A percentile compares a stretch with the other conserved stretches of the same genome.
phyloP scores from a whole-genome alignment of 37 sponge, comb jelly and placozoan species.

The Agelas oroides region DNA sequence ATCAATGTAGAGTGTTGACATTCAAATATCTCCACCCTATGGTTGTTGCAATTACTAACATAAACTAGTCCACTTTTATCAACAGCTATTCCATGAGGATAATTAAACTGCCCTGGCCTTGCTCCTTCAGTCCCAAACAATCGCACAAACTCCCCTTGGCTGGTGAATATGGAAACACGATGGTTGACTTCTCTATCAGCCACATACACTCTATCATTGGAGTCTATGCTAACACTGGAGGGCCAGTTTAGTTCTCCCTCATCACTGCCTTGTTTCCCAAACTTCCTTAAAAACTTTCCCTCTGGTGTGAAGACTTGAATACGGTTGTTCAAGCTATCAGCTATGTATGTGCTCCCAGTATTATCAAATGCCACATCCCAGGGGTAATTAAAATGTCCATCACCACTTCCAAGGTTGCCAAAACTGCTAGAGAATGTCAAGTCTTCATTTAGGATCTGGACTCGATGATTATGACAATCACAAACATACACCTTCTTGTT shows the following conservation, averaged over 20 bases:
- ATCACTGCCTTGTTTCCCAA: slow-evolving; percentile 9
- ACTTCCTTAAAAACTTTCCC: slow-evolving; percentile 25
- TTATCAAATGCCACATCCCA: slow-evolving; percentile 44
- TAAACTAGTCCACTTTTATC: slow-evolving; percentile 50
- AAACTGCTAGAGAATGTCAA: slow-evolving; percentile 51
- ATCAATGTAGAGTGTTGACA: no score
- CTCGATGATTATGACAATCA: slow-evolving; percentile 57
- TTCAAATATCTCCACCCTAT: no score
- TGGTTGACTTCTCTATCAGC: slow-evolving; percentile 30
- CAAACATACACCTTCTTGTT: slow-evolving; percentile 55
- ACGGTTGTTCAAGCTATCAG: slow-evolving; percentile 54
- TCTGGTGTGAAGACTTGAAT: slow-evolving; percentile 63
- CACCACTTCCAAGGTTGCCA: slow-evolving; percentile 37
- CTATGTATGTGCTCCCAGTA: slow-evolving; percentile 52
- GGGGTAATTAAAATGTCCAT: slow-evolving; percentile 64
- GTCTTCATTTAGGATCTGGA: slow-evolving; percentile 64
- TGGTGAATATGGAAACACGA: slow-evolving; percentile 29
- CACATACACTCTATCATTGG: slow-evolving; percentile 32
- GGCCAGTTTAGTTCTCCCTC: slow-evolving; percentile 3
- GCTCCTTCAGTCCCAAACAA: slow-evolving; percentile 49
- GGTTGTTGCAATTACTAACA: slow-evolving; percentile 66
- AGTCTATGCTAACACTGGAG: slow-evolving; percentile 7
- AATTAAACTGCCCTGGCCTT: slow-evolving; percentile 26
- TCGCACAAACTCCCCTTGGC: slow-evolving; percentile 45
- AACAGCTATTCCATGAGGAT: no score